Percentiles rank a stretch among this genome's conserved stretches.
Evolutionary conservation across 2,797 vertebrate genomes (phyloP).

Genomic region (Menidia menidia): DNA sequence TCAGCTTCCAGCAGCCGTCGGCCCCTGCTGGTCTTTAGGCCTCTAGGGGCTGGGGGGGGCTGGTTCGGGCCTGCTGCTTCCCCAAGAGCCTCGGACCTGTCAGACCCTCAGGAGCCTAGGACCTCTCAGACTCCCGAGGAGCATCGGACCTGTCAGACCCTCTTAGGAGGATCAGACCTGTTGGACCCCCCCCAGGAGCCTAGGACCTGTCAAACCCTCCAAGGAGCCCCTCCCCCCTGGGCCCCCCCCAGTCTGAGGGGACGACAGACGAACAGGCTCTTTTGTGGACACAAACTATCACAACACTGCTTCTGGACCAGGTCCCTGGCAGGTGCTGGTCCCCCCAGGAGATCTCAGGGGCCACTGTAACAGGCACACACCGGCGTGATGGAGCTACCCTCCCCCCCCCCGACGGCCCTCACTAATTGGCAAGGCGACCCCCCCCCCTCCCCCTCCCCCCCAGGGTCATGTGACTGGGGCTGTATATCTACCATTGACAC

Average conservation of each 20-base stretch:
- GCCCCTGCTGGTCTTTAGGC: too few species aligned
- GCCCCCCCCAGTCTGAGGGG: constrained; percentile 13
- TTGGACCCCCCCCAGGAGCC: not conserved
- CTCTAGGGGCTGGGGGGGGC: too few species aligned
- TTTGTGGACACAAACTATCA: constrained; percentile 57
- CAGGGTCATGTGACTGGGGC: constrained; percentile 90
- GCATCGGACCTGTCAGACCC: too few species aligned
- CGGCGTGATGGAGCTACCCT: constrained; percentile 90
- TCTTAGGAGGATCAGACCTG: too few species aligned
- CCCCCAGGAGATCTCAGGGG: constrained; percentile 62
- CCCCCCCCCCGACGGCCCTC: constrained; percentile 90
- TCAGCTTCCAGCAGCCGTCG: too few species aligned
- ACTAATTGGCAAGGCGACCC: constrained; percentile 90
- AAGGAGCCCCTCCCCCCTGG: constrained; percentile 20
- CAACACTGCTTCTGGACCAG: constrained; percentile 77
- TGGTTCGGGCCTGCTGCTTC: too few species aligned
- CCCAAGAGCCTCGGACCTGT: too few species aligned
- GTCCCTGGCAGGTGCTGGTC: constrained; percentile 67
- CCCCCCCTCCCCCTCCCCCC: constrained; percentile 77
- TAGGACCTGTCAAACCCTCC: too few species aligned
- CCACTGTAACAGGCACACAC: constrained; percentile 95
- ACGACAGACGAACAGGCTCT: constrained; percentile 61
- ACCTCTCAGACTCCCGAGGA: too few species aligned
- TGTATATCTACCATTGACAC: constrained; percentile 89
- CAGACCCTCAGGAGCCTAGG: too few species aligned